phyloP scores from a whole-genome alignment of 2,797 vertebrate species.

The Tapera naevia region DNA sequence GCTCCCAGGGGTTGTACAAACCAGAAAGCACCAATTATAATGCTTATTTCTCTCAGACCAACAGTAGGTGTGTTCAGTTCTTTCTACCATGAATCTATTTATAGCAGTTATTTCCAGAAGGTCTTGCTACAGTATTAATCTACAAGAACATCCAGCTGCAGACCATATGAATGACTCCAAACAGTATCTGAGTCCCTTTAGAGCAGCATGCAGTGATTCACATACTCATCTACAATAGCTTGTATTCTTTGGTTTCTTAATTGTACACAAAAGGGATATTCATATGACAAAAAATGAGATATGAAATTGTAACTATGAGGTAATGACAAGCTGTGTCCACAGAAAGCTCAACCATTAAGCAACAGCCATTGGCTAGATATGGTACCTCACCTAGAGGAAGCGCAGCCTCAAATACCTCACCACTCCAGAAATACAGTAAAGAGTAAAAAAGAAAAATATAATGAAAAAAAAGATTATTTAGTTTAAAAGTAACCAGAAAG shows the following conservation, averaged over 20 bases:
- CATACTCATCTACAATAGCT: background rate
- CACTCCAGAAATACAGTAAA: background rate
- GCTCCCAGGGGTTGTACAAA: constrained; percentile 32
- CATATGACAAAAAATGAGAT: background rate
- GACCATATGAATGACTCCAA: background rate
- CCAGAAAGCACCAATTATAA: constrained; percentile 35
- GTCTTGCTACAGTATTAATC: background rate
- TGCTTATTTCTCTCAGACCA: constrained; percentile 16
- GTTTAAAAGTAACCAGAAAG: constrained; percentile 10
- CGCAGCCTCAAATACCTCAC: background rate
- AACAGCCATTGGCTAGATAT: background rate
- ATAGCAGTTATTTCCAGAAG: constrained; percentile 25
- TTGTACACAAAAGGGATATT: background rate
- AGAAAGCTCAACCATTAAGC: background rate
- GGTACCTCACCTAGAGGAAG: background rate
- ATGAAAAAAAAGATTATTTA: background rate
- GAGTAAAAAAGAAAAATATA: background rate
- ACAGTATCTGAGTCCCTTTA: background rate
- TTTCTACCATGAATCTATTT: background rate
- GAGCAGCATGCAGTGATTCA: background rate
- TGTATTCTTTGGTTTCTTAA: background rate
- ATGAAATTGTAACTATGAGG: background rate
- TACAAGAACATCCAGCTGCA: background rate
- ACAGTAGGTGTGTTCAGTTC: background rate
- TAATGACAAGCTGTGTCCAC: background rate